Conservation (phyloP, 2,888 invertebrate genomes). For the Lithophane leautieri region DNA sequence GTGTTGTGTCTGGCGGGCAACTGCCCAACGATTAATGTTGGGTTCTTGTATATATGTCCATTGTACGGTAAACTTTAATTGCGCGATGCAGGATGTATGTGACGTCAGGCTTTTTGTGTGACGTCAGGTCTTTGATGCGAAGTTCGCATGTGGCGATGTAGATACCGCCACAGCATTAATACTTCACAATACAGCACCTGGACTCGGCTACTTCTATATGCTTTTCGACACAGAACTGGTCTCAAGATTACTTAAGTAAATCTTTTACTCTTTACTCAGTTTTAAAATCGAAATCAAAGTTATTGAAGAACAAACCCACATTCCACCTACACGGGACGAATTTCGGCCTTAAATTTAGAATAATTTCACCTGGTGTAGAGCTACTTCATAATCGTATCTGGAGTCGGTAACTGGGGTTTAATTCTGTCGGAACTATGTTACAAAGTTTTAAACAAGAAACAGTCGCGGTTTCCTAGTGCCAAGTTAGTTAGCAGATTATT, state of each 20-base stretch:
- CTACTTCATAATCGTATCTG: conserved; percentile 35
- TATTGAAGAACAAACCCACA: conserved; percentile 7
- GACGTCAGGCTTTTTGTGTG: too few relatives aligned
- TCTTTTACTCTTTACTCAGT: background rate
- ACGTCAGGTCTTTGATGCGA: too few relatives aligned
- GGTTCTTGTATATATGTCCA: too few relatives aligned
- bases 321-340: background rate
- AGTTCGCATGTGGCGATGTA: too few relatives aligned
- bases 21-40: too few relatives aligned
- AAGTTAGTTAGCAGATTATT: conserved; percentile 68
- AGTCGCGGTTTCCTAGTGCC: conserved; percentile 63
- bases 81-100: too few relatives aligned
- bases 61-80: too few relatives aligned
- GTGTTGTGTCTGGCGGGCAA: too few relatives aligned
- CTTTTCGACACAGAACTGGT: background rate
- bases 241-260: too few relatives aligned
- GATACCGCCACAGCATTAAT: too few relatives aligned
- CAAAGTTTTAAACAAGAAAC: conserved; percentile 72
- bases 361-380: conserved; percentile 34
- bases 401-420: conserved; percentile 64
- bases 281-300: conserved; percentile 10
- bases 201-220: background rate
- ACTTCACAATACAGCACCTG: too few relatives aligned
- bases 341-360: conserved; percentile 17
- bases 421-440: conserved; percentile 71